Conservation (phyloP, 2,113 vertebrate genomes). For the Oreochromis spilurus region DNA sequence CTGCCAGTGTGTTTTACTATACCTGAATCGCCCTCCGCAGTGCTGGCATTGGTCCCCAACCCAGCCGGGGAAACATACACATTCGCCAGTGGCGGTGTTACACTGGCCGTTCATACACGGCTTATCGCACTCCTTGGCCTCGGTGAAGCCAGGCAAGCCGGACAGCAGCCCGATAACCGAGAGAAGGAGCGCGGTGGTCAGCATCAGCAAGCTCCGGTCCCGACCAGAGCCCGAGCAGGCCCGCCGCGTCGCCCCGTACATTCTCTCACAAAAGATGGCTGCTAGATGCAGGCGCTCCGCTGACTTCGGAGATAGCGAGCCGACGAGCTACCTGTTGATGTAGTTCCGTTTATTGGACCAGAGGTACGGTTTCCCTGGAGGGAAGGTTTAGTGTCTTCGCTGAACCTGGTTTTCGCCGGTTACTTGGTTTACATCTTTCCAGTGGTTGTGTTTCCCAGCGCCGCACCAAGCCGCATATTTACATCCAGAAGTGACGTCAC, state of each 20-base stretch:
- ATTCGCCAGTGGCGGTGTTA: constrained; percentile 79
- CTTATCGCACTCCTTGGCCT: constrained; percentile 89
- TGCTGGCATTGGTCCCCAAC: constrained; percentile 96
- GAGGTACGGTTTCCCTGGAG: neutral
- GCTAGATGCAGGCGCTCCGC: constrained; percentile 35
- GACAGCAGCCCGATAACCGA: constrained; percentile 48
- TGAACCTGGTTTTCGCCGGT: neutral
- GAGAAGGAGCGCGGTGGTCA: constrained; percentile 55
- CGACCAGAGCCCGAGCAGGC: constrained; percentile 59
- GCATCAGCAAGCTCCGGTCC: constrained; percentile 52
- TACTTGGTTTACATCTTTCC: constrained; percentile 63
- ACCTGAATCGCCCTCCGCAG: constrained; percentile 96
- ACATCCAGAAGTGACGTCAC: constrained; percentile 74
- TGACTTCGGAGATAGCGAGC: neutral
- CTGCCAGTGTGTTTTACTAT: neutral
- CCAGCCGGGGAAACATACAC: constrained; percentile 87
- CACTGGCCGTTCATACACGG: constrained; percentile 89
- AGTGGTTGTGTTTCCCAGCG: constrained; percentile 55
- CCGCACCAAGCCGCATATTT: constrained; percentile 68
- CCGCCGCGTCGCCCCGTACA: constrained; percentile 66
- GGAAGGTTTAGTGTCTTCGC: neutral
- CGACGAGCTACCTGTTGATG: neutral
- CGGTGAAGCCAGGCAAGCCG: constrained; percentile 60
- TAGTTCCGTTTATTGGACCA: neutral
- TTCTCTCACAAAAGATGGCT: constrained; percentile 71